Percentiles rank a stretch among this genome's conserved stretches.
Evolutionary conservation across 1,140 invertebrate genomes (phyloP).

Genomic region (Drosophila nikananu): DNA sequence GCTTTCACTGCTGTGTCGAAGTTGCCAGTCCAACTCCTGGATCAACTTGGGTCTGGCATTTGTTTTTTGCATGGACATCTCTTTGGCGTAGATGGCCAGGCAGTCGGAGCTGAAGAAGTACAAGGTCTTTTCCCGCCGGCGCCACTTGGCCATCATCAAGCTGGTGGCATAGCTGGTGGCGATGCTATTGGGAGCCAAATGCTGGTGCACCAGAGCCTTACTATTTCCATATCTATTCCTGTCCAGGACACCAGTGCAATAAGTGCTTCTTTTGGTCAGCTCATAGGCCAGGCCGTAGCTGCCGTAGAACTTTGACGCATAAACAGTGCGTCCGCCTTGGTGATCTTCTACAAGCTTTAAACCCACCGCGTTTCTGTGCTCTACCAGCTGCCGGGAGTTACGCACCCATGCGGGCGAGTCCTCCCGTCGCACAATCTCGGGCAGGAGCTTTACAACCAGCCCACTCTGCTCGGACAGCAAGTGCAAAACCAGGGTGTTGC

Average conservation of each 20-base stretch:
- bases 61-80: slow-evolving; percentile 70
- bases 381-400: slow-evolving; percentile 64
- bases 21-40: slow-evolving; percentile 66
- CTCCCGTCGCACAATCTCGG: slow-evolving; percentile 50
- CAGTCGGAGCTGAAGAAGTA: slow-evolving; percentile 77
- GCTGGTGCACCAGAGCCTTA: slow-evolving; percentile 64
- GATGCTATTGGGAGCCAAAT: slow-evolving; percentile 48
- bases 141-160: slow-evolving; percentile 76
- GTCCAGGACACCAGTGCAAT: slow-evolving; percentile 71
- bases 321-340: slow-evolving; percentile 59
- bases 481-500: slow-evolving; percentile 56
- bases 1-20: slow-evolving; percentile 31
- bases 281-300: slow-evolving; percentile 69
- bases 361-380: slow-evolving; percentile 46
- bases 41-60: slow-evolving; percentile 67
- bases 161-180: slow-evolving; percentile 60
- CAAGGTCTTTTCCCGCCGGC: slow-evolving; percentile 55
- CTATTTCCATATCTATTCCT: slow-evolving; percentile 72
- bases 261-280: slow-evolving; percentile 53
- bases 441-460: slow-evolving; percentile 56
- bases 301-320: slow-evolving; percentile 70
- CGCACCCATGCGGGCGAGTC: slow-evolving; percentile 38
- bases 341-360: slow-evolving; percentile 56
- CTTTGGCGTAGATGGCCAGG: slow-evolving; percentile 70
- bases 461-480: slow-evolving; percentile 67